Conservation (phyloP, 2,797 vertebrate species). For the Myripristis jacobus region DNA sequence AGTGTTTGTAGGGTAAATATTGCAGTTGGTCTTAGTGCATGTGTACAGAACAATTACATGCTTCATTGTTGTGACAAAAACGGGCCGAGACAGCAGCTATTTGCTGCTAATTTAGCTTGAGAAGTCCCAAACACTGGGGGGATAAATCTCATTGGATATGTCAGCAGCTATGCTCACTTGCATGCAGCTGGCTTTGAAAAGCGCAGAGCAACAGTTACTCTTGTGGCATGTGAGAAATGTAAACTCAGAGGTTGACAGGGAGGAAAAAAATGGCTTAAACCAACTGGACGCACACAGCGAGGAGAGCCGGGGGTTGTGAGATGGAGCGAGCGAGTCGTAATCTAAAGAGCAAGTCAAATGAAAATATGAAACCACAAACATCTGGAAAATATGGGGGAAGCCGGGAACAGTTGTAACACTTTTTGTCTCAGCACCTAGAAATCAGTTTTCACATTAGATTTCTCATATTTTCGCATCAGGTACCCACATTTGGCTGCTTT, state of each 20-base stretch:
- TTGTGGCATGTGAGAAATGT: not conserved
- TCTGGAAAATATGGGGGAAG: not conserved
- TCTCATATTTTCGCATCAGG: no score
- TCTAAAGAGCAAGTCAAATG: not conserved
- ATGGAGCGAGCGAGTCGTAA: not conserved
- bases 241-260: not conserved
- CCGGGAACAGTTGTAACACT: no score
- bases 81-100: constrained; percentile 45
- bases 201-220: not conserved
- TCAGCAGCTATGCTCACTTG: constrained; percentile 24
- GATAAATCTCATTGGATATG: constrained; percentile 40
- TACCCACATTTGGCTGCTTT: no score
- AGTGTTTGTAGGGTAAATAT: constrained; percentile 61
- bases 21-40: constrained; percentile 46
- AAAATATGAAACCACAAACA: not conserved
- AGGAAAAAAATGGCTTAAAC: not conserved
- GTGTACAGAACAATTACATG: constrained; percentile 71
- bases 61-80: constrained; percentile 66
- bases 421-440: no score
- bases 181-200: constrained; percentile 15
- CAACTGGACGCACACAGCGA: no score
- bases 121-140: constrained; percentile 37
- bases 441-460: no score
- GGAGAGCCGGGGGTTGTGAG: no score
- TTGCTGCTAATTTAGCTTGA: constrained; percentile 61